Evolutionary conservation across 2,797 vertebrate genomes (phyloP).

Genomic region (Macropodus opercularis): DNA sequence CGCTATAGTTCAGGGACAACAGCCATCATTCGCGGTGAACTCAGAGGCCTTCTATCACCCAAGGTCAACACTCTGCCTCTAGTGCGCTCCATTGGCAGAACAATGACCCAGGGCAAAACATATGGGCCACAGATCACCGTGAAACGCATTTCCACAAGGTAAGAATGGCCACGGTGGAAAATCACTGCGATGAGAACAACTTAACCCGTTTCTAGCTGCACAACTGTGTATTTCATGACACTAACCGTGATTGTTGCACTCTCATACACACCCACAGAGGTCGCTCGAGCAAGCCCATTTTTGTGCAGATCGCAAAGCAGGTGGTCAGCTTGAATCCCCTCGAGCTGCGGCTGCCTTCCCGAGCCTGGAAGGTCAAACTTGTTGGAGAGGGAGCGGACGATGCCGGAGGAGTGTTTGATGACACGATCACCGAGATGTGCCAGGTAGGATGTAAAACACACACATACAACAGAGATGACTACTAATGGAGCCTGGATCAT

Average conservation of each 20-base stretch:
- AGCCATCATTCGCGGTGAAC: conserved; percentile 83
- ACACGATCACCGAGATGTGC: conserved; percentile 88
- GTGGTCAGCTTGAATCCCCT: conserved; percentile 84
- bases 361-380: conserved; percentile 88
- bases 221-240: background rate
- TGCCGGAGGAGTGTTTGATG: conserved; percentile 86
- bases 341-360: conserved; percentile 84
- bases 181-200: background rate
- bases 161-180: conserved; percentile 14
- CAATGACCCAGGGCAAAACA: conserved; percentile 88
- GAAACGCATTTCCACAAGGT: conserved; percentile 85
- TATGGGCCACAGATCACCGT: conserved; percentile 87
- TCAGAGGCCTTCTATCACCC: conserved; percentile 84
- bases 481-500: background rate
- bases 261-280: conserved; percentile 67
- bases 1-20: conserved; percentile 83
- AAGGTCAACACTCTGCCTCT: conserved; percentile 87
- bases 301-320: conserved; percentile 86
- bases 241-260: background rate
- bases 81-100: conserved; percentile 83
- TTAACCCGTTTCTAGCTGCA: conserved; percentile 9
- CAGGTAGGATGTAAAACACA: conserved; percentile 71
- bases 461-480: background rate
- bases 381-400: conserved; percentile 86
- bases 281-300: conserved; percentile 86